Base-by-base conservation (phyloP, 2,888 invertebrate species). In the Polyommatus iphigenia region DNA sequence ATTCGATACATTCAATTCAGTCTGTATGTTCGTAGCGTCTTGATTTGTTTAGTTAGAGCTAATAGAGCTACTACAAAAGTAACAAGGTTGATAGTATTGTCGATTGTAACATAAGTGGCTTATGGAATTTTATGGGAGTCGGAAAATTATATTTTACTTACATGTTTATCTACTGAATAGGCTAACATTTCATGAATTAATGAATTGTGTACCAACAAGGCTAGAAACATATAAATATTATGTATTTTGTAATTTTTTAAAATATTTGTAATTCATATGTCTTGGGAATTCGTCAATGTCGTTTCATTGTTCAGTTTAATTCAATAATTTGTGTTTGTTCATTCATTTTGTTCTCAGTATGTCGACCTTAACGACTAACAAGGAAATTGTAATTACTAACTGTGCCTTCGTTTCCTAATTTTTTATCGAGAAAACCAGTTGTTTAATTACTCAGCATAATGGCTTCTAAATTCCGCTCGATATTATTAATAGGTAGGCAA, bases 201-300 rank as follows among this genome's bases (percentile, higher is more conserved):
- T 24, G 2, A 8, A 13, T 24, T 20, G 62, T 62, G 50, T 50
- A 15, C 15, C 4, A 62, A 62, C 24, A 13, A 24, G 62, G 24
- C 24, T 13, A 62, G 4, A 29, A 24, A 1, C 20, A 67, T 13
- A 67, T 24, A 29, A 29, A 67, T 24, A 15, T 15, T 15, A 67
- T 29, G 15, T 18, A 62, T 62, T 62, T 62, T 67, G 67, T 32
- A 67, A 67, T 67, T 67, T 20, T n/a, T 41, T n/a, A 3, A 29
- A 46, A 29, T 75, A 75, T 24, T 46, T 75, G 15, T 75, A 50
- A 18, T 75, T 75, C 54, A 75, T 75, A 50, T 54, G 18, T 54
- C 54, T 54, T 75, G 75, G 75, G 75, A 75, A 54, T 50, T 54
- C 50, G 54, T 50, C 75, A 75, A 75, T 75, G 75, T 54, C 75